These are phyloP conservation scores for Spodoptera litura DNA, from an alignment of 1,140 invertebrate genomes.

Conservation along the genomic window DNA sequence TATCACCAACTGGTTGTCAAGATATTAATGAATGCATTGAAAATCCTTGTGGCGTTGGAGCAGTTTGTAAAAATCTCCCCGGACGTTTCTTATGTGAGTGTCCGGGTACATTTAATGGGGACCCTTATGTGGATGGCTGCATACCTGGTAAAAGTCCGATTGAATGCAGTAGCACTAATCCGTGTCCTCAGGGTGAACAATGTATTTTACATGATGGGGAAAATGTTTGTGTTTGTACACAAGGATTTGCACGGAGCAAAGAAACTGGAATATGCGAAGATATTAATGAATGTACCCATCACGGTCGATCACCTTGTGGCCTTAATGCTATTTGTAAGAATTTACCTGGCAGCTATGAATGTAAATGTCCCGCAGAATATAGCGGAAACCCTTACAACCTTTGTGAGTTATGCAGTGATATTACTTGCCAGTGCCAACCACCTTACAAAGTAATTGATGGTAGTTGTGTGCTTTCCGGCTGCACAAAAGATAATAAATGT, in stretches of 20 bases:
- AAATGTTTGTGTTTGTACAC: slow-evolving; percentile 94
- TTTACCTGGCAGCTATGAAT: slow-evolving; percentile 97
- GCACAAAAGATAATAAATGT: slow-evolving; percentile 91
- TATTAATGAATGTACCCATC: slow-evolving; percentile 94
- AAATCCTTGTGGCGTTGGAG: slow-evolving; percentile 92
- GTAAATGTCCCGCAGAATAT: slow-evolving; percentile 94
- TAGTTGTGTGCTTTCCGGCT: slow-evolving; percentile 94
- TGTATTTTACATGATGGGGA: slow-evolving; percentile 92
- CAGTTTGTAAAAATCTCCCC: slow-evolving; percentile 95
- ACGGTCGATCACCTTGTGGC: slow-evolving; percentile 92
- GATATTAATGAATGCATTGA: slow-evolving; percentile 95
- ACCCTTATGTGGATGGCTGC: slow-evolving; percentile 91
- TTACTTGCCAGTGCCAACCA: slow-evolving; percentile 94
- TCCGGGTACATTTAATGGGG: slow-evolving; percentile 90
- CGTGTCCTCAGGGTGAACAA: slow-evolving; percentile 93
- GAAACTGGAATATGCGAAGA: slow-evolving; percentile 93
- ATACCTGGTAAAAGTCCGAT: slow-evolving; percentile 87
- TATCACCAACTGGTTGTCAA: slow-evolving; percentile 90
- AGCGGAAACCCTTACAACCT: slow-evolving; percentile 95
- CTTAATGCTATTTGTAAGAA: slow-evolving; percentile 96
- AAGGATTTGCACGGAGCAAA: slow-evolving; percentile 92
- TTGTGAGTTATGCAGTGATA: slow-evolving; percentile 94
- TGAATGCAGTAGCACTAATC: slow-evolving; percentile 90
- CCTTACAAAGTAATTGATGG: slow-evolving; percentile 94
- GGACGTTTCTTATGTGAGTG: slow-evolving; percentile 96